phyloP scores from a whole-genome alignment of 2,113 vertebrate species.

The Apteryx owenii region DNA sequence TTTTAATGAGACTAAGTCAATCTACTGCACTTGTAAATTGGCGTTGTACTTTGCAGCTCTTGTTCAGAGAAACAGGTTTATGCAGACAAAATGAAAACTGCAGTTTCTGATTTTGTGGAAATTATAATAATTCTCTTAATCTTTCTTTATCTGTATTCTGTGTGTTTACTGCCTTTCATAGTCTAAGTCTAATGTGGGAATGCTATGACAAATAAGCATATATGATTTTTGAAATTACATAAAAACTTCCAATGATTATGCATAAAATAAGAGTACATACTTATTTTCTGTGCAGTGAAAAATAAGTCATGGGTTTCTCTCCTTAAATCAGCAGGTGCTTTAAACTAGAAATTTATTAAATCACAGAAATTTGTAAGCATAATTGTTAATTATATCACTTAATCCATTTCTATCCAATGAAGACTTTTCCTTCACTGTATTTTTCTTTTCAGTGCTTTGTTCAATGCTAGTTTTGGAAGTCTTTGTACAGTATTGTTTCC shows the following conservation, averaged over 20 bases:
- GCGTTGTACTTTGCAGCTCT: background rate
- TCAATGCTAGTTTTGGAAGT: background rate
- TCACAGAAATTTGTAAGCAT: background rate
- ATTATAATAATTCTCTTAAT: background rate
- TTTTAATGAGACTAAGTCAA: background rate
- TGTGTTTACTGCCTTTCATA: background rate
- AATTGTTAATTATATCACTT: constrained; percentile 17
- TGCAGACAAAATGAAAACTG: background rate
- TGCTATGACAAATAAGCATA: background rate
- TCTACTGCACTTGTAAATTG: background rate
- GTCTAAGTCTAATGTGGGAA: accelerated
- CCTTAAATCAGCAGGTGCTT: background rate
- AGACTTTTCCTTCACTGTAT: background rate
- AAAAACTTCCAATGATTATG: background rate
- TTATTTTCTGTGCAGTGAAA: background rate
- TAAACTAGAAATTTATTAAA: background rate
- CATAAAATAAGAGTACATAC: background rate
- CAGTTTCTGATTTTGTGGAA: background rate
- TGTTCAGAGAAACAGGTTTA: background rate
- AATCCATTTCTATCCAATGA: background rate
- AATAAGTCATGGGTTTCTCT: background rate
- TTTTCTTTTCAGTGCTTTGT: constrained; percentile 1
- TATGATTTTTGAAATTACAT: background rate
- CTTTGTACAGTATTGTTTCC: background rate
- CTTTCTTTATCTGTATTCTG: background rate